These are phyloP conservation scores for Cyanocitta stelleri DNA, from an alignment of 2,113 vertebrate genomes.

Conservation along the genomic window DNA sequence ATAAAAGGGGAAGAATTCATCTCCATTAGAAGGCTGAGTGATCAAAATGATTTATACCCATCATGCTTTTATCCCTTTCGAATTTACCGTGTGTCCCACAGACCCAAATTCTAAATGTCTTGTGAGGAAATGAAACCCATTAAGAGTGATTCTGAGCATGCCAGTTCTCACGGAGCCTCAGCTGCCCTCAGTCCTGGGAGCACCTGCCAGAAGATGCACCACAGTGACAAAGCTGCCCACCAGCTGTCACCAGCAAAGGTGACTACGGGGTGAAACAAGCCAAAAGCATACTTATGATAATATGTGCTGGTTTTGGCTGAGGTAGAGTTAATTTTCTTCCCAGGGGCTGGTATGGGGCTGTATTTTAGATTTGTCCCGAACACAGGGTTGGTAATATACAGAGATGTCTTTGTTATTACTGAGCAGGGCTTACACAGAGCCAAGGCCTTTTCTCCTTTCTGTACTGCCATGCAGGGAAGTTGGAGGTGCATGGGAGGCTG, in stretches of 20 bases:
- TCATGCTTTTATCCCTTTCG: background rate
- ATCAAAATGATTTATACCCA: background rate
- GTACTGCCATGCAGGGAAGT: background rate
- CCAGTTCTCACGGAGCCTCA: background rate
- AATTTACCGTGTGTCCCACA: background rate
- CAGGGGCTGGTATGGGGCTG: background rate
- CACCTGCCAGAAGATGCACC: background rate
- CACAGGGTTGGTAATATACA: background rate
- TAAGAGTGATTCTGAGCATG: background rate
- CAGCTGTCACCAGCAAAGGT: background rate
- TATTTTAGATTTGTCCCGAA: background rate
- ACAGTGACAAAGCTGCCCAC: background rate
- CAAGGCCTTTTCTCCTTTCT: background rate
- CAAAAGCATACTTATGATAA: background rate
- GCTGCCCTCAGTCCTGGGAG: background rate
- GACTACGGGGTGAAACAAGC: background rate
- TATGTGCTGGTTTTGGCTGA: background rate
- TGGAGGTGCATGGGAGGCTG: accelerated
- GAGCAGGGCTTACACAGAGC: background rate
- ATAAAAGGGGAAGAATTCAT: background rate
- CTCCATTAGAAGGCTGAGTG: background rate
- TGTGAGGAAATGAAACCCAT: background rate
- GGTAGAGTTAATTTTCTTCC: background rate
- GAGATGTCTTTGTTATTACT: background rate
- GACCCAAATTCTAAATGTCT: background rate